Percentiles rank a stretch among this genome's conserved stretches.
Evolutionary conservation across 2,113 vertebrate species (phyloP).

Genomic region (Odontesthes bonariensis): DNA sequence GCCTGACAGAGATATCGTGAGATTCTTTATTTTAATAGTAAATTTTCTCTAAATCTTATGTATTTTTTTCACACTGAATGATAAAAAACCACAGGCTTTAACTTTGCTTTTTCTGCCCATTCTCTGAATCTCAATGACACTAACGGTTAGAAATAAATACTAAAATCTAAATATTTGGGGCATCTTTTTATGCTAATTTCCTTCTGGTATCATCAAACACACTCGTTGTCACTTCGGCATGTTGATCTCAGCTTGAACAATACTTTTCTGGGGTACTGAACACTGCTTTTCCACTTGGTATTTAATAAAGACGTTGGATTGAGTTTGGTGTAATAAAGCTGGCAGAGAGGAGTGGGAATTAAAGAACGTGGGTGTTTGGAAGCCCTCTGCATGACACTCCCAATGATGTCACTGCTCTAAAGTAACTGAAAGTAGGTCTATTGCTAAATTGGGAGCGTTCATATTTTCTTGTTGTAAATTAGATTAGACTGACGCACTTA

Average conservation of each 20-base stretch:
- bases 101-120: too few species aligned
- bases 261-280: background rate
- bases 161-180: too few species aligned
- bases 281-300: too few species aligned
- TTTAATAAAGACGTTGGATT: too few species aligned
- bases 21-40: background rate
- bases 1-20: background rate
- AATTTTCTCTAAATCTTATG: background rate
- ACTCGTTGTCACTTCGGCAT: background rate
- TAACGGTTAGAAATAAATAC: too few species aligned
- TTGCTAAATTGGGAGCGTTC: constrained; percentile 45
- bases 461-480: constrained; percentile 31
- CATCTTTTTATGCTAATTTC: too few species aligned
- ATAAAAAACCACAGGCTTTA: too few species aligned
- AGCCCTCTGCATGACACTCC: constrained; percentile 5
- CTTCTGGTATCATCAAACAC: background rate
- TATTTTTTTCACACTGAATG: too few species aligned
- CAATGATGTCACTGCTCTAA: constrained; percentile 45
- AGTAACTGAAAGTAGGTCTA: constrained; percentile 25
- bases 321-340: background rate
- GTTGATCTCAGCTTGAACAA: background rate
- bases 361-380: constrained; percentile 49
- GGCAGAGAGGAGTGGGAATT: constrained; percentile 32
- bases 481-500: background rate
- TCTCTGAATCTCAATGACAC: too few species aligned